phyloP scores from a whole-genome alignment of 1,140 invertebrate genomes.

The Meloidogyne hapla region DNA sequence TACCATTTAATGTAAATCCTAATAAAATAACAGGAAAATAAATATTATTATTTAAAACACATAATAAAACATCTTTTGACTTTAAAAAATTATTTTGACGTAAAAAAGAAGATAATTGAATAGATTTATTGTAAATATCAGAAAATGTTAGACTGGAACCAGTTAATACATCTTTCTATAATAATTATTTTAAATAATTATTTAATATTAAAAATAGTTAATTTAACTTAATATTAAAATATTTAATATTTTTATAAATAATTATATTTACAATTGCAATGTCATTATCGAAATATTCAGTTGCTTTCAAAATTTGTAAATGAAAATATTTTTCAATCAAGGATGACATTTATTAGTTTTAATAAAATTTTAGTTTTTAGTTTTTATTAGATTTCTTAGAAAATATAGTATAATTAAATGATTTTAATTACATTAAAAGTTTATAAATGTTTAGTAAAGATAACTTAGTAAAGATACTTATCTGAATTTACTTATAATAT shows the following conservation, averaged over 20 bases:
- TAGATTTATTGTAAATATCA: background rate
- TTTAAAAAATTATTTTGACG: background rate
- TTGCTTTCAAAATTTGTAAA: background rate
- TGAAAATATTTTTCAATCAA: background rate
- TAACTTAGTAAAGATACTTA: no score
- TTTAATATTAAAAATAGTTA: no score
- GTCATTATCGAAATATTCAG: background rate
- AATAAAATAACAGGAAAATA: conserved; percentile 5
- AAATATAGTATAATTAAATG: no score
- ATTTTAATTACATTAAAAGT: no score
- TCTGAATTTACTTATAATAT: no score
- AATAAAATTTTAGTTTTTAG: background rate
- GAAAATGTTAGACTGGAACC: background rate
- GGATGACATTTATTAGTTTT: background rate
- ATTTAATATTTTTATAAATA: background rate
- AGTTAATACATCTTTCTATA: background rate
- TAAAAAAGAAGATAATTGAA: background rate
- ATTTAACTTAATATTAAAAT: no score
- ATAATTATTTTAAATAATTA: background rate
- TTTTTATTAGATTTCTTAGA: no score
- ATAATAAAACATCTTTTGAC: background rate
- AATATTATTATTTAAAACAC: background rate
- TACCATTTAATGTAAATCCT: background rate
- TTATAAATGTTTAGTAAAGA: no score
- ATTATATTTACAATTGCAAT: conserved; percentile 1